phyloP scores from a whole-genome alignment of 2,888 invertebrate genomes.

The Pedicia rivosa region DNA sequence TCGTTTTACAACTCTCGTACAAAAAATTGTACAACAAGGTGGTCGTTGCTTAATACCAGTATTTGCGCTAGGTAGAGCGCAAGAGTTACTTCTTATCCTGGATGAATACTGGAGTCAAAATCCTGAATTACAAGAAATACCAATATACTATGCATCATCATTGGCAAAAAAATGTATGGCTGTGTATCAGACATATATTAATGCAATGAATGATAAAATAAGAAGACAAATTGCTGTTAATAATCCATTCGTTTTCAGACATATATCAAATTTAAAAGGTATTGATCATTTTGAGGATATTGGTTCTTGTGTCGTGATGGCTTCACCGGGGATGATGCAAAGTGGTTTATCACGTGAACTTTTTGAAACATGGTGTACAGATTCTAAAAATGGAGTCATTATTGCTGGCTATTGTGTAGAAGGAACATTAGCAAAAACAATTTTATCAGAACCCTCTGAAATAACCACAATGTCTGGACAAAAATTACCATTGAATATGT shows the following conservation, averaged over 20 bases:
- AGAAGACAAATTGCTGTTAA: slow-evolving; percentile 91
- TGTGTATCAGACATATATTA: slow-evolving; percentile 98
- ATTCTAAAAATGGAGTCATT: slow-evolving; percentile 94
- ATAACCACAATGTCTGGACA: slow-evolving; percentile 91
- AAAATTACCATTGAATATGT: slow-evolving; percentile 90
- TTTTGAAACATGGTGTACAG: slow-evolving; percentile 98
- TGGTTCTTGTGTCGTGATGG: slow-evolving; percentile 99
- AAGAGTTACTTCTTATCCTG: slow-evolving; percentile 83
- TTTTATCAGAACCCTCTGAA: slow-evolving; percentile 95
- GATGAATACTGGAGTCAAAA: slow-evolving; percentile 98
- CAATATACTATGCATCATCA: slow-evolving; percentile 98
- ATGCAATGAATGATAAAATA: slow-evolving; percentile 98
- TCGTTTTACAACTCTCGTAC: slow-evolving; percentile 82
- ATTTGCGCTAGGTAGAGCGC: slow-evolving; percentile 94
- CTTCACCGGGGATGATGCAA: slow-evolving; percentile 99
- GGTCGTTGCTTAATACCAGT: slow-evolving; percentile 97
- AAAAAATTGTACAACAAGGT: slow-evolving; percentile 93
- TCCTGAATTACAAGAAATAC: slow-evolving; percentile 94
- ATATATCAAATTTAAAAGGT: slow-evolving; percentile 90
- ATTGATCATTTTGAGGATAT: slow-evolving; percentile 99
- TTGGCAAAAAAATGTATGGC: slow-evolving; percentile 99
- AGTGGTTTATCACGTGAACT: slow-evolving; percentile 92
- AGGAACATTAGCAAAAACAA: slow-evolving; percentile 80
- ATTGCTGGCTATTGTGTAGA: slow-evolving; percentile 94
- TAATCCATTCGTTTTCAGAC: slow-evolving; percentile 97